Conservation (phyloP, 1,140 invertebrate genomes). For the Bemisia tabaci region DNA sequence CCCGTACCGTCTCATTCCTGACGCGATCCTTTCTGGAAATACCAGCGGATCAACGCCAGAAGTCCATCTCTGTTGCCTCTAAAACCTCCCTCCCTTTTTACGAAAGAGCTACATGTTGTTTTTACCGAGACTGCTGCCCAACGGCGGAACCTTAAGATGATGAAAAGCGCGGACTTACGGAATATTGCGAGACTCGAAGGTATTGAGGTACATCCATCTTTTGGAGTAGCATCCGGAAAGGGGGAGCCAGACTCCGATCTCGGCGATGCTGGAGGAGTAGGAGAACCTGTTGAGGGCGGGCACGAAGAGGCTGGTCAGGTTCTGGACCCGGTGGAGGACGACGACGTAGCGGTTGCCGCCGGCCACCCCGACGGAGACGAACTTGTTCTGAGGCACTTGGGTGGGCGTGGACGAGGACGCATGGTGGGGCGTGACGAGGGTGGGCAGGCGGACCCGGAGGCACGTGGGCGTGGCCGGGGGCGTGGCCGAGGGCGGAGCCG, state of each 20-base stretch:
- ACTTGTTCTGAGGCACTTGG: not conserved
- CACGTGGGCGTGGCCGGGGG: not conserved
- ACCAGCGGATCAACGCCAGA: too few relatives aligned
- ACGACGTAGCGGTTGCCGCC: not conserved
- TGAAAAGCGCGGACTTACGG: not conserved
- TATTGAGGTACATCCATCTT: not conserved
- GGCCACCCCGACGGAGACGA: not conserved
- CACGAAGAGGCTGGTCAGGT: not conserved
- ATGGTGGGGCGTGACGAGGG: not conserved
- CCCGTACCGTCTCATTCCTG: too few relatives aligned
- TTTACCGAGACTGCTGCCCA: too few relatives aligned
- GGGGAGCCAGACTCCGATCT: not conserved
- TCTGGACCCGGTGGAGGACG: not conserved
- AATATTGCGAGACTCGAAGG: not conserved
- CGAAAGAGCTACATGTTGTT: too few relatives aligned
- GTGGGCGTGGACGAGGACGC: not conserved
- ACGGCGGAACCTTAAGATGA: too few relatives aligned
- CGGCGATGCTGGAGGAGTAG: not conserved
- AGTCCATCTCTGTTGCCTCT: too few relatives aligned
- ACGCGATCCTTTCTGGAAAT: too few relatives aligned
- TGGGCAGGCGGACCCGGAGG: not conserved
- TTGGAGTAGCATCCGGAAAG: not conserved
- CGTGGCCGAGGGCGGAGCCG: too few relatives aligned
- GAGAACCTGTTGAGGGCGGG: not conserved
- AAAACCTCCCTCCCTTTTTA: too few relatives aligned